Percentiles rank a stretch among this genome's conserved stretches.
These are phyloP conservation scores for Xestia ashworthii DNA, from an alignment of 2,888 invertebrate species.

Conservation along the genomic window DNA sequence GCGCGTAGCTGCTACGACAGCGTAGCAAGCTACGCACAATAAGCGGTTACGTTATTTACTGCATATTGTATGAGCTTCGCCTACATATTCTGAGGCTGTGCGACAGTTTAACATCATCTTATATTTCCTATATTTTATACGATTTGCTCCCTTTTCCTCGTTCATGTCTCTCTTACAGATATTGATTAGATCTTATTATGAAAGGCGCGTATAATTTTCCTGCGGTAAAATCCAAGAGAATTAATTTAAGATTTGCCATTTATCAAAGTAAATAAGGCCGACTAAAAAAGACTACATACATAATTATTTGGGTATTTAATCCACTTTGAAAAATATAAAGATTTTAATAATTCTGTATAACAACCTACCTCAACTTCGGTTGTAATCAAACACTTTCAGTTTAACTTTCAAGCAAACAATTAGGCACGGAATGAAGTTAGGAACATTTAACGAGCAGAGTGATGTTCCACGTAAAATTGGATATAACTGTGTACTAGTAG, in stretches of 20 bases:
- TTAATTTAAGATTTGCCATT: background rate
- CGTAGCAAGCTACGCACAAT: slow-evolving; percentile 59
- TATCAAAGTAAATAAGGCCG: background rate
- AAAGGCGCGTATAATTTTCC: background rate
- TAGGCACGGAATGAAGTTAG: background rate
- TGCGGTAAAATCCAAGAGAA: background rate
- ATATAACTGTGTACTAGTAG: background rate
- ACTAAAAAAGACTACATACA: background rate
- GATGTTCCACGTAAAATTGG: background rate
- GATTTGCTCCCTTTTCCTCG: slow-evolving; percentile 4
- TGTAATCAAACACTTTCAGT: slow-evolving; percentile 5
- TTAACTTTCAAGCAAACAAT: background rate
- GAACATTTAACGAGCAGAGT: background rate
- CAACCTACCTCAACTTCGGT: background rate
- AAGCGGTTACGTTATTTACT: slow-evolving; percentile 64
- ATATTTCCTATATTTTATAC: slow-evolving; percentile 21
- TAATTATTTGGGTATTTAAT: background rate
- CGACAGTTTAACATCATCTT: slow-evolving; percentile 27
- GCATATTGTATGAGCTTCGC: slow-evolving; percentile 60
- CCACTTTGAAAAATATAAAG: background rate
- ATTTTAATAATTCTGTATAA: background rate
- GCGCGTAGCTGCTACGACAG: slow-evolving; percentile 54
- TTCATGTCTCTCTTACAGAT: background rate
- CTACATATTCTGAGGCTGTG: slow-evolving; percentile 40
- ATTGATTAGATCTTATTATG: background rate